These are phyloP conservation scores for Andrena trimmerana DNA, from an alignment of 2,888 invertebrate species.

Conservation along the genomic window DNA sequence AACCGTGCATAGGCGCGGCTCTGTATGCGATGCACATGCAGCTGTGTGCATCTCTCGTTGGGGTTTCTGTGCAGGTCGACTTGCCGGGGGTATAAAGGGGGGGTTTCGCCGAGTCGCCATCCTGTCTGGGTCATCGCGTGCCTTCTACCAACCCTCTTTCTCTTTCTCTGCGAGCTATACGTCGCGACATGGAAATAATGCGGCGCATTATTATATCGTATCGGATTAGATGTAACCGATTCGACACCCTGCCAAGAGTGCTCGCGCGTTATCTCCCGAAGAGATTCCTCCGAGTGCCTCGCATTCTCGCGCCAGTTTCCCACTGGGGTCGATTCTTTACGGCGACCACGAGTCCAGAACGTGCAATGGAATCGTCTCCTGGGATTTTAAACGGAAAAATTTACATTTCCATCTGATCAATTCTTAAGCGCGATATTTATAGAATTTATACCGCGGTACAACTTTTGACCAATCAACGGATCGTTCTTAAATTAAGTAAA, in stretches of 20 bases:
- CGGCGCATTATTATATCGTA: conserved; percentile 64
- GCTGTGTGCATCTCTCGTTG: conserved; percentile 51
- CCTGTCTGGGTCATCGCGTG: conserved; percentile 83
- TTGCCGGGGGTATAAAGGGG: conserved; percentile 66
- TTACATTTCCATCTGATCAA: no score
- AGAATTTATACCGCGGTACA: no score
- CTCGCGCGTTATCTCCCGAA: neutral
- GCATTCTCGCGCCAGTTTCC: neutral
- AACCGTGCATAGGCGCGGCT: conserved; percentile 29
- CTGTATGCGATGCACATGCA: conserved; percentile 14
- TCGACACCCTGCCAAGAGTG: conserved; percentile 53
- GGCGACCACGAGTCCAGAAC: no score
- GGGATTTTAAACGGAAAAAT: no score
- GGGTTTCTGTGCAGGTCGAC: conserved; percentile 65
- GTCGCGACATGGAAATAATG: conserved; percentile 70
- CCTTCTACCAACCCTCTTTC: conserved; percentile 65
- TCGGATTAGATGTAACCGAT: conserved; percentile 61
- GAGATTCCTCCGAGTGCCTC: neutral
- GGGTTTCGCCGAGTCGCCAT: conserved; percentile 75
- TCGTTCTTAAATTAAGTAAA: no score
- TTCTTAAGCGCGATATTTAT: no score
- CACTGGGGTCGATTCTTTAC: no score
- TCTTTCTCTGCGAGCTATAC: conserved; percentile 60
- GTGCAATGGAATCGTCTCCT: no score
- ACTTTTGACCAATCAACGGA: no score